Evolutionary conservation across 64 coral and sea anemone genomes (phyloP).

Genomic region (Orbicella faveolata): DNA sequence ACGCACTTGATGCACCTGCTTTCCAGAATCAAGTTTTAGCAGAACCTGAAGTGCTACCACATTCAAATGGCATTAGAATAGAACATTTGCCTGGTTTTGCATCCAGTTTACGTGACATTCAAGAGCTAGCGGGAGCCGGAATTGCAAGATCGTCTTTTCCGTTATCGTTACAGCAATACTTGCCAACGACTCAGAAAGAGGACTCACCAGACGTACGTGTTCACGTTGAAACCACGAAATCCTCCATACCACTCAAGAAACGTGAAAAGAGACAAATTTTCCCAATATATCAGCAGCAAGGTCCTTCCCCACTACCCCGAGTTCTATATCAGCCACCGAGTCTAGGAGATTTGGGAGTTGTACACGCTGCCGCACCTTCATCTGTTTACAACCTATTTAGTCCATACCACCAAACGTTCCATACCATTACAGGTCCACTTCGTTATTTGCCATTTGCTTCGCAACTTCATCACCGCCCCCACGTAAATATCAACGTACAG

Average conservation of each 20-base stretch:
- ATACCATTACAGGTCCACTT: background rate
- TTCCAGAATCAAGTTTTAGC: constrained; percentile 36
- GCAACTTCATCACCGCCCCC: constrained; percentile 36
- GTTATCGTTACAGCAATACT: background rate
- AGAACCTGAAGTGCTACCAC: background rate
- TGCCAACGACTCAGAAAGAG: constrained; percentile 43
- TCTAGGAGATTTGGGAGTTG: background rate
- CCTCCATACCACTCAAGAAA: constrained; percentile 46
- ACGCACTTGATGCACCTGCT: constrained; percentile 10
- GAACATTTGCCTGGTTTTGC: constrained; percentile 21
- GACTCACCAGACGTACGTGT: constrained; percentile 69
- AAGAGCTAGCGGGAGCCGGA: background rate
- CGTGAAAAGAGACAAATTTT: constrained; percentile 64
- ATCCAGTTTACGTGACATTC: background rate
- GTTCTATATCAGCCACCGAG: constrained; percentile 25
- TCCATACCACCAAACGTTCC: background rate
- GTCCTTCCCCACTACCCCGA: background rate
- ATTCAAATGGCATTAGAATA: background rate
- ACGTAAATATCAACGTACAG: constrained; percentile 92
- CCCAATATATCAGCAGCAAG: constrained; percentile 48
- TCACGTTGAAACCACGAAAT: constrained; percentile 88
- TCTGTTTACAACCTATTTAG: constrained; percentile 17
- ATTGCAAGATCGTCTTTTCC: constrained; percentile 6
- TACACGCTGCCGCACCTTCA: constrained; percentile 1
- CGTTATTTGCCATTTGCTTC: background rate